Base-by-base conservation (phyloP, 2,888 invertebrate genomes). In the Clusia tigrina region DNA sequence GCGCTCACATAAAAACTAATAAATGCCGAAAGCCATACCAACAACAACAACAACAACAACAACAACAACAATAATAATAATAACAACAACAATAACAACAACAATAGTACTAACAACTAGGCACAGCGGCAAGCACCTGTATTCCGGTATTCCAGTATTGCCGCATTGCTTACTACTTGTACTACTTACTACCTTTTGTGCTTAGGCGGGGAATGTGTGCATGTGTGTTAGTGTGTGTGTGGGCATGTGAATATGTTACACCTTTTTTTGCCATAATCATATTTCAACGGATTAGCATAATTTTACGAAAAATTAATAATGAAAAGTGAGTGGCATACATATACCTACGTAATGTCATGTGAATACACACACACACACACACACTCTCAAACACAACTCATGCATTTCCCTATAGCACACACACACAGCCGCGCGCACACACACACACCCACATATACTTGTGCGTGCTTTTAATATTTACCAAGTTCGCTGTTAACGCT, bases 261-360 rank as follows among this genome's bases (percentile, higher is more conserved):
- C 23, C 77, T 77, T 74, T 74, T 76, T 70, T 77, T 74, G 78
- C 71, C 70, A 75, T 77, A 74, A 77, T 77, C 77, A 77, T 78
- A 78, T 78, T 77, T 77, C 78, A 78, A 71, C 69, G 77, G 78
- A 77, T 77, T 77, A 75, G 77, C 76, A 77, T 77, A 78, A 78
- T 76, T 76, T 78, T 68, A 71, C 69, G 70, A 69, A 65, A 67
- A 70, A 78, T 75, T 77, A 73, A 78, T 78, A 76, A 76, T 77
- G 75, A 78, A 77, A 76, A 78, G 78, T 78, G 78, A 76, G 74
- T 74, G 76, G 72, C 48, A 54, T 37, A n/a, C 42, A 42, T 17
- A 42, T 17, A 42, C n/a, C 15, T 42, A 6, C n/a, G 32, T 12
- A 32, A 12, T n/a, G n/a, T n/a, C n/a, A n/a, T n/a, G n/a, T n/a